A percentile compares a stretch with the other conserved stretches of the same genome.
phyloP scores from a whole-genome alignment of 2,797 vertebrate species.

The Miichthys miiuy region DNA sequence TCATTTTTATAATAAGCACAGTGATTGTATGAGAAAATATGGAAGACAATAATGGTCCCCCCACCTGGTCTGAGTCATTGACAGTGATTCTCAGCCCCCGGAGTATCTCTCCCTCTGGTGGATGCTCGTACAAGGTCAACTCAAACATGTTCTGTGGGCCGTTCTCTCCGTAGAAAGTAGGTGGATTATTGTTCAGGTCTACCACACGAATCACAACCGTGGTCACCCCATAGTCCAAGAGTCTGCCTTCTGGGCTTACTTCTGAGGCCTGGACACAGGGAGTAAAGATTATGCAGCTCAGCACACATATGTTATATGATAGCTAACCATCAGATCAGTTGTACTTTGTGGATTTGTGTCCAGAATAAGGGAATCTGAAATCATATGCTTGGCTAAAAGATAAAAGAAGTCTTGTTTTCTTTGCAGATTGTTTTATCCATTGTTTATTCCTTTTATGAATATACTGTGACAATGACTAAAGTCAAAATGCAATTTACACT shows the following conservation, averaged over 20 bases:
- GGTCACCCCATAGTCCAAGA: slow-evolving; percentile 79
- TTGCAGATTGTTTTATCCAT: not conserved
- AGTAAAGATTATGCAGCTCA: not conserved
- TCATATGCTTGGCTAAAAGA: not conserved
- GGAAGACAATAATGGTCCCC: not conserved
- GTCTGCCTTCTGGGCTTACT: slow-evolving; percentile 79
- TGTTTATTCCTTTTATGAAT: not conserved
- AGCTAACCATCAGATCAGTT: not conserved
- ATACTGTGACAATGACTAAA: not conserved
- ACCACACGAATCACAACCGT: slow-evolving; percentile 91
- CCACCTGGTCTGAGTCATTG: slow-evolving; percentile 96
- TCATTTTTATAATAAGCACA: not conserved
- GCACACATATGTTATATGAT: not conserved
- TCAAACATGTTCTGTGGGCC: slow-evolving; percentile 94
- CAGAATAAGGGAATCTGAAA: not conserved
- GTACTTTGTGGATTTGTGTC: not conserved
- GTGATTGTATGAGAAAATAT: not conserved
- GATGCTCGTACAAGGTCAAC: slow-evolving; percentile 95
- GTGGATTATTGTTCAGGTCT: slow-evolving; percentile 97
- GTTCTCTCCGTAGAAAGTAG: slow-evolving; percentile 94
- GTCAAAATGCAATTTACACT: not conserved
- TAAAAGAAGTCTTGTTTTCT: not conserved
- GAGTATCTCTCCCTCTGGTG: slow-evolving; percentile 95
- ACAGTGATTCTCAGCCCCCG: slow-evolving; percentile 94
- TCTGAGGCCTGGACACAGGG: slow-evolving; percentile 89